Conservation (phyloP, 2,888 invertebrate genomes). For the Villa cingulata region DNA sequence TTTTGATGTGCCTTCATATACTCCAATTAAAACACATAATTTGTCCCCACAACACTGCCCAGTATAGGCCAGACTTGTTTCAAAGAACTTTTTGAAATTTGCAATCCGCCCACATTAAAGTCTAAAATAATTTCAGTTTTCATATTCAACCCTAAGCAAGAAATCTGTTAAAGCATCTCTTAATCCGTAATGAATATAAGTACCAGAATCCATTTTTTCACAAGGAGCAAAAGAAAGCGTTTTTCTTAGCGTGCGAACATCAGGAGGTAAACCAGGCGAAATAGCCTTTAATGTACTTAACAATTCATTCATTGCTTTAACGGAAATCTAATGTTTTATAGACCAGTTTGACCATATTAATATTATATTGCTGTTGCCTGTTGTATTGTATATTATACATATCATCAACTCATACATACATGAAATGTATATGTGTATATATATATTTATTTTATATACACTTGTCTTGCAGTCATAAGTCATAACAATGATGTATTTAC, state of each 20-base stretch:
- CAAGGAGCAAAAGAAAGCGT: conserved; percentile 5
- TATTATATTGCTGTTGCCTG: no score
- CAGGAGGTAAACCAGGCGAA: no score
- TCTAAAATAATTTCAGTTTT: conserved; percentile 3
- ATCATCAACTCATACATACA: no score
- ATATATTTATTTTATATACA: no score
- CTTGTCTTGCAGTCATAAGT: no score
- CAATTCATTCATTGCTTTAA: no score
- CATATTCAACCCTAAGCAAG: not conserved
- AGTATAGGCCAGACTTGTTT: conserved; percentile 10
- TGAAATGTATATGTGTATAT: no score
- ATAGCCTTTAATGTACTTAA: no score
- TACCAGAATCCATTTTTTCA: conserved; percentile 3
- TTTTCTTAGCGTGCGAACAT: not conserved
- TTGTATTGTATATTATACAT: no score
- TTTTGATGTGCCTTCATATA: not conserved
- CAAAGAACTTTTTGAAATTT: conserved; percentile 9
- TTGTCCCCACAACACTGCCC: conserved; percentile 4
- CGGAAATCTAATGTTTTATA: no score
- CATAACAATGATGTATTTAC: no score
- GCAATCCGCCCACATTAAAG: conserved; percentile 9
- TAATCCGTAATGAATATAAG: conserved; percentile 11
- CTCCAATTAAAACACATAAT: conserved; percentile 1
- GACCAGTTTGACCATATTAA: no score
- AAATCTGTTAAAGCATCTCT: conserved; percentile 10